Evolutionary conservation across 1,140 invertebrate genomes (phyloP).

Genomic region (Drosophila pallidifrons): DNA sequence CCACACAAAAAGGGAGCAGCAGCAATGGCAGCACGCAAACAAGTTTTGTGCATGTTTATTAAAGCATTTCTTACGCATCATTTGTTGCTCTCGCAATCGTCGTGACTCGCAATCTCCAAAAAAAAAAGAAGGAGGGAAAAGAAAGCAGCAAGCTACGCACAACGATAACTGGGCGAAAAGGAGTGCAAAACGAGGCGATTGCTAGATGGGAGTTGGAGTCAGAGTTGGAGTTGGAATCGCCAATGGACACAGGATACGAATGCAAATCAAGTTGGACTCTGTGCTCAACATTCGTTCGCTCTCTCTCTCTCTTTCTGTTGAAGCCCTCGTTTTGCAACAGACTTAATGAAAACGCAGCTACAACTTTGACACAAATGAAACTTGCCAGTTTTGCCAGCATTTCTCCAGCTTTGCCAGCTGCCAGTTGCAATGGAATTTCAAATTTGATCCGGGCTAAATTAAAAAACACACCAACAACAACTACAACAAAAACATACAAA

Average conservation of each 20-base stretch:
- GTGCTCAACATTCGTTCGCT: neutral
- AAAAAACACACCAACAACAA: neutral
- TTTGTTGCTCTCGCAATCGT: constrained; percentile 59
- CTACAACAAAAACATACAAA: neutral
- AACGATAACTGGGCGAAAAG: constrained; percentile 25
- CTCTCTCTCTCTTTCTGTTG: neutral
- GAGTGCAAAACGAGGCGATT: neutral
- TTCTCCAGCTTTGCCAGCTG: too few species aligned
- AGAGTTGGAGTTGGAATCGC: neutral
- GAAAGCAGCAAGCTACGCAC: neutral
- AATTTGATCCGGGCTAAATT: constrained; percentile 9
- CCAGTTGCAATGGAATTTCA: constrained; percentile 26
- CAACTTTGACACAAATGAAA: constrained; percentile 63
- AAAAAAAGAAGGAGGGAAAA: neutral
- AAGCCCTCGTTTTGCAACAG: neutral
- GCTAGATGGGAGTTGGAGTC: neutral
- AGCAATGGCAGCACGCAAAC: neutral
- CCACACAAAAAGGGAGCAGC: too few species aligned
- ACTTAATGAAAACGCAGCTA: constrained; percentile 68
- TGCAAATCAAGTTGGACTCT: constrained; percentile 38
- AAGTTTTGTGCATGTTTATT: constrained; percentile 59
- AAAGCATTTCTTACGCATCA: constrained; percentile 82
- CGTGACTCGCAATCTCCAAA: constrained; percentile 24
- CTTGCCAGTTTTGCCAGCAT: constrained; percentile 31
- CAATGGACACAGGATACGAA: constrained; percentile 14